Evolutionary conservation across 2,113 vertebrate species (phyloP), one percentile per base, ranked within the genome.

Genomic region (Cisticola juncidis): DNA sequence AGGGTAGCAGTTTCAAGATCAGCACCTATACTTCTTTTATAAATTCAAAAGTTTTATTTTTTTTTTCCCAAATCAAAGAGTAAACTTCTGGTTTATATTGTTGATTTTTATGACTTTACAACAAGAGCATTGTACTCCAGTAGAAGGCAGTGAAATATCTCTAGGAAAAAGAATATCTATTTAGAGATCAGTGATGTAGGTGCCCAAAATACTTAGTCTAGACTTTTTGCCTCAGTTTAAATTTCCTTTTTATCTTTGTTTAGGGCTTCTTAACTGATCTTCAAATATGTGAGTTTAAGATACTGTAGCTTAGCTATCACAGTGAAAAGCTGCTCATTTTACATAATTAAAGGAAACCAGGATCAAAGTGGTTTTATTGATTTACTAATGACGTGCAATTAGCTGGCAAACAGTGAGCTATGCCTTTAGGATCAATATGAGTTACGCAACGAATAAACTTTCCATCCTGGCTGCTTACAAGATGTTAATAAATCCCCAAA

Each of bases 331-430:
- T 83, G 36, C 47, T 96, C 68, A 90, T 62, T 93, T 95, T 58
- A 62, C 0, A 0, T 58, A 92, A 92, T 94, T 94, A 90, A 88
- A 86, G 26, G 33, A 90, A 90, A 93, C 66, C 51, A 58, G 38
- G 33, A 81, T 81, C 12, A 6, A 86, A 94, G 72, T 74, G 35
- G 42, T 88, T 96, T 88, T 93, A 96, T 90, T 77, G 92, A 95
- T 93, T 95, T 93, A 66, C 71, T 93, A 94, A 95, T 95, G 94
- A 81, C 47, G 2, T 78, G 24, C 54, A 95, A 90, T 95, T 95
- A 93, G 76, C 40, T 61, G 38, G 38, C 33, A 88, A 93, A 76
- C 38, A 70, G 80, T 58, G 38, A 73, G 48, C 68, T 90, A 33
- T 90, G 74, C 64, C 42, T 88, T 88, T 73, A 92, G 68, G 79